A percentile compares a stretch with the other conserved stretches of the same genome.
Evolutionary conservation across 2,888 invertebrate genomes (phyloP).

Genomic region (Belgica antarctica): DNA sequence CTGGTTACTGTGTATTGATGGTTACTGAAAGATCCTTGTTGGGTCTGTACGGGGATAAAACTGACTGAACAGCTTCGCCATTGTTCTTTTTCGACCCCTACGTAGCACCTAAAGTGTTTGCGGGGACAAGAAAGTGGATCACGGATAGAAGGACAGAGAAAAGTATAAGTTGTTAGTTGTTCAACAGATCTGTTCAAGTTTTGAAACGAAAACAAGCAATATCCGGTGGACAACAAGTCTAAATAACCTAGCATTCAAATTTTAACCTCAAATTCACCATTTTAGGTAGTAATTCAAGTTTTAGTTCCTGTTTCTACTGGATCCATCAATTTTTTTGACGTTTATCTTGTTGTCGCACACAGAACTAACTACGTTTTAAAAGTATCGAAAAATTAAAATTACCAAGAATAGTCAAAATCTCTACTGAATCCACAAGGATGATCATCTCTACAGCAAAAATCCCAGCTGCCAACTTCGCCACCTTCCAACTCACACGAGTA

Average conservation of each 20-base stretch:
- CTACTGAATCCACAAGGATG: conserved; percentile 82
- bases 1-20: conserved; percentile 44
- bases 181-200: too few relatives aligned
- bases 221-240: too few relatives aligned
- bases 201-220: too few relatives aligned
- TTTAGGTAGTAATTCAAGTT: too few relatives aligned
- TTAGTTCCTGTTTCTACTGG: too few relatives aligned
- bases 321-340: too few relatives aligned
- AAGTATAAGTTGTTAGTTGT: too few relatives aligned
- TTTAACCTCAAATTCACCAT: too few relatives aligned
- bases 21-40: conserved; percentile 49
- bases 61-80: conserved; percentile 86
- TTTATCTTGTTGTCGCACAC: too few relatives aligned
- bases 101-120: conserved; percentile 74
- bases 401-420: conserved; percentile 81
- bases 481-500: conserved; percentile 82
- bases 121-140: background rate
- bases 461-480: conserved; percentile 70
- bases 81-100: conserved; percentile 72
- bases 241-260: too few relatives aligned
- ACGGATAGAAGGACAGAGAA: background rate
- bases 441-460: conserved; percentile 79
- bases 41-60: conserved; percentile 63
- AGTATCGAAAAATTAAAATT: conserved; percentile 47
- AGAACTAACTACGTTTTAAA: too few relatives aligned